A percentile compares a stretch with the other conserved stretches of the same genome.
Conservation (phyloP, 2,888 invertebrate genomes). For the Uropetala carovei region DNA sequence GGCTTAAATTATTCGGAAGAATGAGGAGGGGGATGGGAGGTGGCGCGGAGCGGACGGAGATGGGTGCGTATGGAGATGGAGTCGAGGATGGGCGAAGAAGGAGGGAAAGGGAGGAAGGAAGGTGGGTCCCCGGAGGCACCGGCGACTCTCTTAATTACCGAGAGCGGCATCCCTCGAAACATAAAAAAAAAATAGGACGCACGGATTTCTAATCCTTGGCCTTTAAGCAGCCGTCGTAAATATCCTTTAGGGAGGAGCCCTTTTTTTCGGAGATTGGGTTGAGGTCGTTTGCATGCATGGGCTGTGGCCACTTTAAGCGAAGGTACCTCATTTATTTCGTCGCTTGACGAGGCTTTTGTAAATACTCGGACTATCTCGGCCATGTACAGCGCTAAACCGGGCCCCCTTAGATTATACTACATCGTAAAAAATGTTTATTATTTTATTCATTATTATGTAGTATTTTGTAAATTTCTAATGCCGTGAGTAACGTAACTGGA, state of each 20-base stretch:
- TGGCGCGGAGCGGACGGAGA: neutral
- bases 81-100: neutral
- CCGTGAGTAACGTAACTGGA: too few relatives aligned
- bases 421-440: too few relatives aligned
- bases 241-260: neutral
- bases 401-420: too few relatives aligned
- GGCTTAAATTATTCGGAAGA: conserved; percentile 21
- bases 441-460: too few relatives aligned
- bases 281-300: neutral
- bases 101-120: too few relatives aligned
- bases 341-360: neutral
- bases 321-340: neutral
- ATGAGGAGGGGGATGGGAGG: neutral
- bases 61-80: too few relatives aligned
- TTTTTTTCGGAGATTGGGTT: conserved; percentile 7
- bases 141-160: neutral
- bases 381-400: too few relatives aligned
- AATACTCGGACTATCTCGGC: too few relatives aligned
- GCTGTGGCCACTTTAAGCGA: neutral
- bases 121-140: neutral
- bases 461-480: too few relatives aligned
- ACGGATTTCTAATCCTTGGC: neutral
- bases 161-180: neutral
- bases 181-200: neutral
- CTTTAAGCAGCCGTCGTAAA: neutral